phyloP scores from a whole-genome alignment of 1,140 invertebrate genomes.

The Camponotus floridanus region DNA sequence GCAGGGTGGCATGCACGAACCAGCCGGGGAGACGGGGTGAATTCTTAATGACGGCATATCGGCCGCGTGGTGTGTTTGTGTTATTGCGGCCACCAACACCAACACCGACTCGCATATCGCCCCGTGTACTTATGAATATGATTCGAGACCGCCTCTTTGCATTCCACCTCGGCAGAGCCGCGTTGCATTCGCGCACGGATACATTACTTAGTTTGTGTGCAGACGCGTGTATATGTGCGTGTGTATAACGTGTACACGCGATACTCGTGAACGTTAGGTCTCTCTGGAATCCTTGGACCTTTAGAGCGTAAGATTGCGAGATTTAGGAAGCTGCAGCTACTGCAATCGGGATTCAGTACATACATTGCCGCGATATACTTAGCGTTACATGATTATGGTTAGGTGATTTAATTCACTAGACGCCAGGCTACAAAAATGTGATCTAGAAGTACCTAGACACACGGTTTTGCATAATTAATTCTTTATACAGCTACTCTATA shows the following conservation, averaged over 20 bases:
- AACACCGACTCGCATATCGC: conserved; percentile 41
- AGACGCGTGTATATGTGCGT: not conserved
- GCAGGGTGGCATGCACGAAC: conserved; percentile 45
- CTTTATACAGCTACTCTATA: no score
- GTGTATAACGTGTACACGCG: not conserved
- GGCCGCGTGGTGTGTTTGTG: conserved; percentile 63
- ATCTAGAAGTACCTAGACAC: not conserved
- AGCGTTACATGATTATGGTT: not conserved
- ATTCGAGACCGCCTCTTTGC: conserved; percentile 59
- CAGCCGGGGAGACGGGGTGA: conserved; percentile 56
- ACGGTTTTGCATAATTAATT: no score
- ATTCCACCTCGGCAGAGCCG: conserved; percentile 38
- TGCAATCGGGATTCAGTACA: not conserved
- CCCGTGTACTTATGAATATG: conserved; percentile 54
- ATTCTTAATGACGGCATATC: conserved; percentile 61
- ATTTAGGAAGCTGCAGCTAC: not conserved
- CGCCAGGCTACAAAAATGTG: not conserved
- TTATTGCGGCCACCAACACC: conserved; percentile 67
- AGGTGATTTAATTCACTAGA: not conserved
- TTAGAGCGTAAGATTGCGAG: conserved; percentile 6
- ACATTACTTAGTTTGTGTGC: not conserved
- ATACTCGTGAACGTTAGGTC: not conserved
- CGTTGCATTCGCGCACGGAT: conserved; percentile 11
- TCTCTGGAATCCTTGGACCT: not conserved
- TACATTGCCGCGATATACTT: not conserved